These are phyloP conservation scores for Neodiprion pinetum DNA, from an alignment of 1,140 invertebrate genomes.

Conservation along the genomic window DNA sequence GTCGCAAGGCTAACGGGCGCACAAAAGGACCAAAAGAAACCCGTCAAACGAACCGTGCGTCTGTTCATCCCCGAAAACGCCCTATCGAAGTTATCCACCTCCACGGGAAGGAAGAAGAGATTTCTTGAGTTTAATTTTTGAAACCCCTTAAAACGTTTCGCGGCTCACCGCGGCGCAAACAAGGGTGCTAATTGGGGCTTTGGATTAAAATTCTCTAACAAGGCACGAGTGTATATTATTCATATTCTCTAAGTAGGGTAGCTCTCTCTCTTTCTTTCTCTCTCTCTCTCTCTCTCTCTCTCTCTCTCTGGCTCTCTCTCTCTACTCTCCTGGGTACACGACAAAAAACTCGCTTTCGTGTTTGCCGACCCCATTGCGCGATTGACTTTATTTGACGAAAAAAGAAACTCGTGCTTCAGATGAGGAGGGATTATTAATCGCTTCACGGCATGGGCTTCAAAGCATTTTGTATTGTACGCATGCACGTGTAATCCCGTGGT, in stretches of 20 bases:
- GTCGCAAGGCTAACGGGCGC: neutral
- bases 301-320: neutral
- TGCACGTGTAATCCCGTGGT: no score
- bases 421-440: no score
- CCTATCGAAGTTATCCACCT: no score
- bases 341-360: neutral
- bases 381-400: neutral
- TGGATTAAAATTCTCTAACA: neutral
- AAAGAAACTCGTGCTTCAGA: neutral
- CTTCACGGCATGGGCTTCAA: no score
- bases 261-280: neutral
- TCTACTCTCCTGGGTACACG: neutral
- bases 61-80: neutral
- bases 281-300: neutral
- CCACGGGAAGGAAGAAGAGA: no score
- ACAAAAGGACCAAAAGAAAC: neutral
- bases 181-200: slow-evolving; percentile 3
- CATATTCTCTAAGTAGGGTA: neutral
- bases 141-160: neutral
- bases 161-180: neutral
- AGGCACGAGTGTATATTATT: slow-evolving; percentile 1
- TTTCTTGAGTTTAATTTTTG: no score
- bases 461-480: no score
- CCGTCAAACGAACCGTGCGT: neutral
- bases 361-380: neutral